Evolutionary conservation across 2,888 invertebrate species (phyloP), one percentile per base, ranked within the genome.

Genomic region (Orthonychiurus folsomi): DNA sequence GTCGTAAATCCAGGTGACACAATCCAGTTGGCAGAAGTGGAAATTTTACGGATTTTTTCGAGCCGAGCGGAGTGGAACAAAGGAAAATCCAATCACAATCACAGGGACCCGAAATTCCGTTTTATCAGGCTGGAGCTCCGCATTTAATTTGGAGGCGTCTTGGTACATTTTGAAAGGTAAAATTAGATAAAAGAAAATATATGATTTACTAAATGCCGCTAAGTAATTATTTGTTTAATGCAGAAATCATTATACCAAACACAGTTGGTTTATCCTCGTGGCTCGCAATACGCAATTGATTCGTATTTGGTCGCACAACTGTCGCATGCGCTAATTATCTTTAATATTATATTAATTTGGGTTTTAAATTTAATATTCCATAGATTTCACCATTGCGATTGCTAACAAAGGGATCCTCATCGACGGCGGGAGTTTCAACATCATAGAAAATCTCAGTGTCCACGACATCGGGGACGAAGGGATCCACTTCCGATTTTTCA

Each of bases 381-480:
- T 18, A 59, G 69, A 62, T 25, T 69, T 69, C 47, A 69, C 67
- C 0, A 48, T 67, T 15, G 63, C 66, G 9, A 50, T 59, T 25
- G 62, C 66, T 15, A 66, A 64, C 37, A 67, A 67, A 48, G 69
- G 69, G 15, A 63, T 69, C 15, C 23, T 69, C 24, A 60, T 67
- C 21, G 67, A 66, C 28, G 64, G 66, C 23, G 67, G 67, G n/a
- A 63, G 62, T 50, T 47, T 61, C 59, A 67, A 69, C 47, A 60
- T 69, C 15, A 27, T 69, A 27, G 61, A 65, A 26, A 65, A 67
- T 50, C 50, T 67, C 2, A 63, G 63, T 9, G 63, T 69, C 3
- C 66, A 63, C 37, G 62, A 64, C 15, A 63, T 67, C 5, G 63
- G 66, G 18, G 63, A 69, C 20, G 67, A 69, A 61, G 69, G 69